Conservation (phyloP, 2,888 invertebrate genomes). For the Podabrus alpinus region DNA sequence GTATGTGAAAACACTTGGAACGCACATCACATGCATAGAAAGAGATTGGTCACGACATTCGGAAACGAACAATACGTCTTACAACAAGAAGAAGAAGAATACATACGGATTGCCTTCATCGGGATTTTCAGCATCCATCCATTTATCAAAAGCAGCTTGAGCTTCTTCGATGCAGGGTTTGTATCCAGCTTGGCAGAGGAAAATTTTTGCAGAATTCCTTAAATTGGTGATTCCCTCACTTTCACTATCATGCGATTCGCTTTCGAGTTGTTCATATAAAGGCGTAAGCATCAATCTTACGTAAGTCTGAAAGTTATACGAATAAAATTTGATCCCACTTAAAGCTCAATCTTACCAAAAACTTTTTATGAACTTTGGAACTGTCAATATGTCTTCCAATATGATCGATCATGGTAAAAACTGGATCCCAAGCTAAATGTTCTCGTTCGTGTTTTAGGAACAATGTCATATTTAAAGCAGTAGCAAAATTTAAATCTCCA, state of each 20-base stretch:
- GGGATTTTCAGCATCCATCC: conserved; percentile 75
- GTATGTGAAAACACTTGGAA: too few relatives aligned
- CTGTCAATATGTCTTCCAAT: conserved; percentile 75
- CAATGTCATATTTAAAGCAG: conserved; percentile 78
- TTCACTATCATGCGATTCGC: conserved; percentile 61
- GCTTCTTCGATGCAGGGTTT: conserved; percentile 78
- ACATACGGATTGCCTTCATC: conserved; percentile 82
- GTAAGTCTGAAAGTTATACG: conserved; percentile 62
- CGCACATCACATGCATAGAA: too few relatives aligned
- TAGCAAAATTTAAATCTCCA: conserved; percentile 74
- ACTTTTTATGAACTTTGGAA: conserved; percentile 68
- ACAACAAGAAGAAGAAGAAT: too few relatives aligned
- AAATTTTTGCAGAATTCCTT: conserved; percentile 68
- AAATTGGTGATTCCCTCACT: conserved; percentile 71
- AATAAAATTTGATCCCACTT: not conserved
- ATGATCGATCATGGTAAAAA: conserved; percentile 83
- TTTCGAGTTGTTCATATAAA: conserved; percentile 70
- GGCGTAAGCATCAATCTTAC: conserved; percentile 71
- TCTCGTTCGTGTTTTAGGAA: conserved; percentile 74
- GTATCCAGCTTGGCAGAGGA: conserved; percentile 77
- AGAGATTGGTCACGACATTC: too few relatives aligned
- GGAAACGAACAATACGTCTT: too few relatives aligned
- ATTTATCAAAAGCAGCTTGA: conserved; percentile 70
- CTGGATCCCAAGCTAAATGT: conserved; percentile 80
- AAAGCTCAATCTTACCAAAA: conserved; percentile 62